phyloP scores from a whole-genome alignment of 2,797 vertebrate species.

The Hyperoplus immaculatus region DNA sequence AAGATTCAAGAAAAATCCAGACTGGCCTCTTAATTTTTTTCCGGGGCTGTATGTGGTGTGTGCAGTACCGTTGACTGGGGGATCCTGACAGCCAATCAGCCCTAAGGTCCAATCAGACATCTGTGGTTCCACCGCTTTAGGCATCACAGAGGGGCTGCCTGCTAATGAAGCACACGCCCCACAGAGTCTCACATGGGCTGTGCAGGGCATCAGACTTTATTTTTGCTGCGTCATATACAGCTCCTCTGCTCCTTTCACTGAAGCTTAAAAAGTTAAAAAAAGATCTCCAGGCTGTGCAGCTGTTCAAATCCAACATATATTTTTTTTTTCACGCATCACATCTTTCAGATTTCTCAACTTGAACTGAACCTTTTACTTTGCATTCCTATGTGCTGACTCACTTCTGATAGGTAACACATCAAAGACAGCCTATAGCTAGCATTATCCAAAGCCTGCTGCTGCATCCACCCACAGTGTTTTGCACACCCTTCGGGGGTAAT shows the following conservation, averaged over 20 bases:
- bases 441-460: not conserved
- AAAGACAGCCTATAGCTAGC: not conserved
- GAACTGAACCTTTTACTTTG: constrained; percentile 18
- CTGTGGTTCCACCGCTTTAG: constrained; percentile 16
- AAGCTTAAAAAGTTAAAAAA: constrained; percentile 3
- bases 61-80: not conserved
- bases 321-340: constrained; percentile 3
- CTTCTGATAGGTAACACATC: constrained; percentile 19
- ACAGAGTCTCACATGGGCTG: too few species aligned
- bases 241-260: constrained; percentile 4
- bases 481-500: constrained; percentile 10
- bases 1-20: too few species aligned
- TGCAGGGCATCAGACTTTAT: too few species aligned
- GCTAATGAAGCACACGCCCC: constrained; percentile 4
- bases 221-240: too few species aligned
- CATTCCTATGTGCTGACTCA: constrained; percentile 50
- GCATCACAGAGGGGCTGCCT: not conserved
- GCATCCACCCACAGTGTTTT: constrained; percentile 6
- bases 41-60: not conserved
- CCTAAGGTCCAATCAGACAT: constrained; percentile 3
- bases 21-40: not conserved
- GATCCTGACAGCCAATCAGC: constrained; percentile 1
- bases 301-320: constrained; percentile 23
- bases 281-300: constrained; percentile 24
- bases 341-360: constrained; percentile 7